Conservation (phyloP, 2,888 invertebrate species). For the Agriopis aurantiaria region DNA sequence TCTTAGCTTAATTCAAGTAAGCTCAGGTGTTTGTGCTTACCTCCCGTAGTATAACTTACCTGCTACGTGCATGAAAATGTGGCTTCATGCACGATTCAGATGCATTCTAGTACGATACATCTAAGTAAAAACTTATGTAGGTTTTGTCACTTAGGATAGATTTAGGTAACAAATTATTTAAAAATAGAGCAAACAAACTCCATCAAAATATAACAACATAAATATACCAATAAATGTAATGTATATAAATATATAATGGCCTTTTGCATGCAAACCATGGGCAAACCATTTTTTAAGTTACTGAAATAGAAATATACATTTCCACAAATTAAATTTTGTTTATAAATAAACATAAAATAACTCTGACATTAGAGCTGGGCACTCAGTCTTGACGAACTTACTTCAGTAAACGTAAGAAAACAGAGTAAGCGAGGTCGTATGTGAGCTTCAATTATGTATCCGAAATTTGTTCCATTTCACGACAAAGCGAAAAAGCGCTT, state of each 20-base stretch:
- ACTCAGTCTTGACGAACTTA: too few relatives aligned
- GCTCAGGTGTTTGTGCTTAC: constrained; percentile 23
- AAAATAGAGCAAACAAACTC: background rate
- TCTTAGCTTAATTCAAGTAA: constrained; percentile 18
- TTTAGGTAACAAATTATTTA: background rate
- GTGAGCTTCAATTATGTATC: constrained; percentile 20
- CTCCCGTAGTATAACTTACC: constrained; percentile 7
- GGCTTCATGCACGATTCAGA: constrained; percentile 1
- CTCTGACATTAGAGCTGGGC: too few relatives aligned
- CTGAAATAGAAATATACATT: too few relatives aligned
- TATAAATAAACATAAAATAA: too few relatives aligned
- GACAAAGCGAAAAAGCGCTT: constrained; percentile 18
- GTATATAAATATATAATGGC: too few relatives aligned
- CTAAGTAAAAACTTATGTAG: background rate
- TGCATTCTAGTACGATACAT: background rate
- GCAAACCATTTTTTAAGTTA: too few relatives aligned
- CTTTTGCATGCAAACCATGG: too few relatives aligned
- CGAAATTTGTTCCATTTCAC: constrained; percentile 19
- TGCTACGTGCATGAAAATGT: constrained; percentile 5
- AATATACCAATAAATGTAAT: background rate
- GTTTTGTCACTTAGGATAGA: background rate
- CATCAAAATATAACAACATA: background rate
- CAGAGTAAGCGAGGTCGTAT: constrained; percentile 5
- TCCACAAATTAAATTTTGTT: too few relatives aligned
- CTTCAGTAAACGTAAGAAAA: background rate